These are phyloP conservation scores for Lycocerus yunnanus DNA, from an alignment of 2,888 invertebrate species.

Conservation along the genomic window DNA sequence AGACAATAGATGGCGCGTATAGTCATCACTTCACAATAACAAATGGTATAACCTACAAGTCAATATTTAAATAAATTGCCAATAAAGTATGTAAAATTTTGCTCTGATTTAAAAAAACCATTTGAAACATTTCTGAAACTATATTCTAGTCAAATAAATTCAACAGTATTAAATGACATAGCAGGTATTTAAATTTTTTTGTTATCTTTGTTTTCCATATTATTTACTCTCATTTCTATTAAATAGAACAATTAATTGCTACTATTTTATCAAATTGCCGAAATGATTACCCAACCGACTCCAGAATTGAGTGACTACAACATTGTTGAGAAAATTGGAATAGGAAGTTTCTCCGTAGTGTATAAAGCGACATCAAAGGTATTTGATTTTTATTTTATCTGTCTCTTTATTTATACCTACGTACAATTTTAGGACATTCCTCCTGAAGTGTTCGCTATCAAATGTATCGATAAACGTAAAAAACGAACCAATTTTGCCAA, in stretches of 20 bases:
- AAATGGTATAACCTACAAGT: background rate
- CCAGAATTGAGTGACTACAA: constrained; percentile 71
- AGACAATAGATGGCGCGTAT: background rate
- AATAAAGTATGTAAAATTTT: background rate
- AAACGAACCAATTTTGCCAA: constrained; percentile 42
- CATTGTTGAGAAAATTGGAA: constrained; percentile 75
- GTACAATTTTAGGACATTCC: constrained; percentile 53
- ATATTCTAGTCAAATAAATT: background rate
- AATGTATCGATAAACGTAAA: constrained; percentile 73
- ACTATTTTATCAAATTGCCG: background rate
- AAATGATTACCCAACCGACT: constrained; percentile 55
- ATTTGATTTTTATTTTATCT: constrained; percentile 29
- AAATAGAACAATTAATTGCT: background rate
- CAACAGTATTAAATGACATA: background rate
- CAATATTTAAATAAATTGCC: background rate
- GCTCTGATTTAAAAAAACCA: background rate
- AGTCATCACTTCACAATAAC: background rate
- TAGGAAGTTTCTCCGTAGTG: constrained; percentile 83
- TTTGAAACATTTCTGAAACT: background rate
- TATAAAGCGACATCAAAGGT: constrained; percentile 79
- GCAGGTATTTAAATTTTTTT: background rate
- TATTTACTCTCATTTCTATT: too few relatives aligned
- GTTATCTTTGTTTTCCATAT: background rate
- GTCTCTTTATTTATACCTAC: background rate
- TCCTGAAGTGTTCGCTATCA: constrained; percentile 68